Conservation (phyloP, 2,113 vertebrate species). For the Ornithorhynchus anatinus region DNA sequence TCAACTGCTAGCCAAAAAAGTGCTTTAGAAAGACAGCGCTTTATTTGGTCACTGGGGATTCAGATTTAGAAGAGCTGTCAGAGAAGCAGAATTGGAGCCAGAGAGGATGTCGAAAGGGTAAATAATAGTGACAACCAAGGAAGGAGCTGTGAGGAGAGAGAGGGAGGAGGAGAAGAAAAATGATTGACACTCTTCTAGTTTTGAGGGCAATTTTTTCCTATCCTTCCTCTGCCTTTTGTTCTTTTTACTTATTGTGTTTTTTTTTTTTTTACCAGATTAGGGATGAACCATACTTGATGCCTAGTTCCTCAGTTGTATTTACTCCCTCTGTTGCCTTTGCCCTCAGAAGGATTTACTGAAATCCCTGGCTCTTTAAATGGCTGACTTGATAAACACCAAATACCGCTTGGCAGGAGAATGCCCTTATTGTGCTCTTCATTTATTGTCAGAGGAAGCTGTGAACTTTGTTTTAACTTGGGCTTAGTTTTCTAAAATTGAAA, state of each 20-base stretch:
- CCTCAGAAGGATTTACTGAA: slow-evolving; percentile 32
- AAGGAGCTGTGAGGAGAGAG: no score
- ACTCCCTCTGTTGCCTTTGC: slow-evolving; percentile 2
- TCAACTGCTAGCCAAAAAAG: no score
- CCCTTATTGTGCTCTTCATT: slow-evolving; percentile 16
- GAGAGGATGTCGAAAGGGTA: background rate
- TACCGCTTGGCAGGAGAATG: slow-evolving; percentile 10
- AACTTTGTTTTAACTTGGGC: slow-evolving; percentile 28
- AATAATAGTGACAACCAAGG: background rate
- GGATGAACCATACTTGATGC: background rate
- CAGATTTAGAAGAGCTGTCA: background rate
- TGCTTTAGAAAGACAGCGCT: background rate
- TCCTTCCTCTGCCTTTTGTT: background rate
- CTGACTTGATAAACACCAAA: slow-evolving; percentile 28
- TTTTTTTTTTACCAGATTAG: background rate
- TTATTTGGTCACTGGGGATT: background rate
- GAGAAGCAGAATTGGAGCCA: background rate
- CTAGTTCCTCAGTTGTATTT: slow-evolving; percentile 14
- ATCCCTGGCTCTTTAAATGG: slow-evolving; percentile 18
- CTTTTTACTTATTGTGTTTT: background rate
- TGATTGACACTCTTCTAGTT: no score
- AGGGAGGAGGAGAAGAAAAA: no score
- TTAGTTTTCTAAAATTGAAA: slow-evolving; percentile 28
- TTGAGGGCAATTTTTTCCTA: background rate
- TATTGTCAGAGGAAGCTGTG: slow-evolving; percentile 7